These are phyloP conservation scores for Theretra japonica DNA, from an alignment of 2,888 invertebrate genomes.

Conservation along the genomic window DNA sequence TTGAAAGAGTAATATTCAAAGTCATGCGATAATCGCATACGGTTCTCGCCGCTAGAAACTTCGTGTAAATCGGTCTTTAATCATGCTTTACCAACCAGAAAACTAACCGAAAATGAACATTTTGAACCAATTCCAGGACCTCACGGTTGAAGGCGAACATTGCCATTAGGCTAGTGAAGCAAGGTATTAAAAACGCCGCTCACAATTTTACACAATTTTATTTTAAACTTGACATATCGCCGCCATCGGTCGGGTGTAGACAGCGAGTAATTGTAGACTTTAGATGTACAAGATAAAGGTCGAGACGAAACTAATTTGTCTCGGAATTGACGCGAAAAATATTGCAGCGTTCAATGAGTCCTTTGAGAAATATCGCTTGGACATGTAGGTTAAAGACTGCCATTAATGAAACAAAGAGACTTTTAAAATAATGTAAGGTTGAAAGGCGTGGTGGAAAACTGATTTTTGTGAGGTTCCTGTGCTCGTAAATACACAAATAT, in stretches of 20 bases:
- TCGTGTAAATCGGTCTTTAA: too few species aligned
- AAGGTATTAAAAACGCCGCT: background rate
- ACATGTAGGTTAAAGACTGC: background rate
- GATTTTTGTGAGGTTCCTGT: too few species aligned
- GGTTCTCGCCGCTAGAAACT: too few species aligned
- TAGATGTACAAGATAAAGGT: constrained; percentile 35
- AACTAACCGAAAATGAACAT: too few species aligned
- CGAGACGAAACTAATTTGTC: constrained; percentile 26
- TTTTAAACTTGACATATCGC: constrained; percentile 34
- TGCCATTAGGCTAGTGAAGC: background rate
- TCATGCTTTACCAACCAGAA: too few species aligned
- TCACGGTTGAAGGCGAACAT: background rate
- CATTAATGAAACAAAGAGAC: background rate
- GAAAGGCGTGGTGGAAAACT: background rate
- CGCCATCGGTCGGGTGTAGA: constrained; percentile 23
- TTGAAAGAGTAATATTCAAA: too few species aligned
- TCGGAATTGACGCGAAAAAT: constrained; percentile 20
- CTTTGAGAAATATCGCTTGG: constrained; percentile 2
- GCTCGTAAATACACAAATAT: too few species aligned
- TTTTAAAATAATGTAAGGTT: background rate
- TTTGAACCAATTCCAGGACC: too few species aligned
- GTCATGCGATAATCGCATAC: too few species aligned
- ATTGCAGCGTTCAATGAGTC: background rate
- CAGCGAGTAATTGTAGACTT: constrained; percentile 32
- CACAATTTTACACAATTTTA: background rate